Evolutionary conservation across 2,888 invertebrate species (phyloP), one percentile per base, ranked within the genome.

Genomic region (Acleris sparsana): DNA sequence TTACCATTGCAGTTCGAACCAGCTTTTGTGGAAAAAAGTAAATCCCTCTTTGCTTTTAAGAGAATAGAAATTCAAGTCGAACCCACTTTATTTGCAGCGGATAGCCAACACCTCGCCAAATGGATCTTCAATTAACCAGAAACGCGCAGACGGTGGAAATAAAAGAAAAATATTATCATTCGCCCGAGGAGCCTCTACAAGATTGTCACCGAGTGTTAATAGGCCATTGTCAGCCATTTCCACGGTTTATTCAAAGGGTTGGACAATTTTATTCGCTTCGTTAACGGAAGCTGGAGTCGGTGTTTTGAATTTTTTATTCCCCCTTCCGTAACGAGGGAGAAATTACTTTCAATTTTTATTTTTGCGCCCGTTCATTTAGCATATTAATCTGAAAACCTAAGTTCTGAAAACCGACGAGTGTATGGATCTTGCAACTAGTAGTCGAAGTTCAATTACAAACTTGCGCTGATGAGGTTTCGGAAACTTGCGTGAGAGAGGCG

Each of bases 131-230:
- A 89, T 89, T 88, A 88, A 78, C 79, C 75, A 75, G 74, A 73
- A 77, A 79, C 72, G 75, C 72, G 73, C 76, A 75, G 78, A 76
- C 80, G 79, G 82, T 80, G 78, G 79, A 84, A 87, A 88, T 89
- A 89, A 88, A 86, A 87, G 86, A 84, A 87, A 86, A 89, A 87
- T 89, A 89, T 88, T 87, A 85, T 86, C 83, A 80, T 86, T 86
- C 78, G 77, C 78, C 73, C 71, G 75, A 82, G 78, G 73, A 82
- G 82, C 73, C 82, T 80, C 80, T 79, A 82, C 83, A 85, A 86
- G 86, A 86, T 84, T 87, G 86, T 88, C 87, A 82, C 78, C 73
- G 82, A 80, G 85, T 84, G 86, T 85, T 89, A 89, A 89, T 87
- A 87, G 87, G 82, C 88, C 83, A 86, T 87, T 85, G 83, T 78